Base-by-base conservation (phyloP, 1,140 invertebrate species). In the Pentalonia nigronervosa region DNA sequence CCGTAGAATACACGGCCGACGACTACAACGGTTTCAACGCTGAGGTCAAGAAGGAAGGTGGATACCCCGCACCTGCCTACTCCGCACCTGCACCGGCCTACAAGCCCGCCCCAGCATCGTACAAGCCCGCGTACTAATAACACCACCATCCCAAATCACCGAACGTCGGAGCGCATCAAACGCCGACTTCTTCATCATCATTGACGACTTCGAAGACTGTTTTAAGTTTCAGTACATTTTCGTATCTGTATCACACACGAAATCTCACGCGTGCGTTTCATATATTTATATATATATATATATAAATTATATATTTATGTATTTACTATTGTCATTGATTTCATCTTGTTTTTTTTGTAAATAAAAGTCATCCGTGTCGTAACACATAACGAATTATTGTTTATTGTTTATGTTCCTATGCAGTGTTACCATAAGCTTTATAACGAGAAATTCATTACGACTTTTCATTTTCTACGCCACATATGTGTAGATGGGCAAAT, bases 1-100 rank as follows among this genome's bases (percentile, higher is more conserved):
- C 95, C 84, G 97, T 97, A 45, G 96, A 96, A 88, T 97, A 97
- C 94, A 96, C 96, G 11, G 96, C 96, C 14, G 96, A 97, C 94
- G 94, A 95, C 36, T 95, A 96, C 91, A 96, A 96, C 94, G 97
- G 97, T 81, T 97, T 97, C 95, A 96, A 94, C 90, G 93, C 93
- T 11, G 84, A 92, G 9, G 93, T 94, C 47, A 93, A 93, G 67
- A 94, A 94, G 67, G 94, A 94, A 41, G 93, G 83, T 34, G 93
- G 84, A 17, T 94, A 4, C 94, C 94, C 30, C 36, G 94, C 93
- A 25, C 94, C 93, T 3, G 94, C 90, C n/a, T 91, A 90, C 34
- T 90, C 94, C n/a, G 93, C 94, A 8, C 90, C 90, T 0, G 94
- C 94, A 1, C 91, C 91, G 47, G 94, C 94, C 41, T 89, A 93